A percentile compares a stretch with the other conserved stretches of the same genome.
These are phyloP conservation scores for Sitophilus oryzae DNA, from an alignment of 1,140 invertebrate species.

Conservation along the genomic window DNA sequence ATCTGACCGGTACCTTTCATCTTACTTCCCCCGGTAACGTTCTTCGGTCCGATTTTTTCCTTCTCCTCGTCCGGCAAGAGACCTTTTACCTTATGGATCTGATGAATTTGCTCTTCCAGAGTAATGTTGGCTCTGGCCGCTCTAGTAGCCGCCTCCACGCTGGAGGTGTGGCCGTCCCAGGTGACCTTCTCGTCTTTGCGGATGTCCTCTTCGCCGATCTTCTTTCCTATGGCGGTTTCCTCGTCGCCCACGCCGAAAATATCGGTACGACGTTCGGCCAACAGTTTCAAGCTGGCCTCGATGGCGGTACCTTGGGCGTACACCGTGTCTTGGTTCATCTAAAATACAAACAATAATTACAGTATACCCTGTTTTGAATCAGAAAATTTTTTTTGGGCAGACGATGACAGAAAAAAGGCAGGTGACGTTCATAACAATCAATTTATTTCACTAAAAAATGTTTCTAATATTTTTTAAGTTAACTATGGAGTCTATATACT, in stretches of 20 bases:
- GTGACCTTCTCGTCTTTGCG: conserved; percentile 85
- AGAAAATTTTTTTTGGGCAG: background rate
- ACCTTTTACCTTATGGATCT: conserved; percentile 94
- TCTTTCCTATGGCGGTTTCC: conserved; percentile 94
- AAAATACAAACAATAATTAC: conserved; percentile 5
- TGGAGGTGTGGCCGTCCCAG: conserved; percentile 98
- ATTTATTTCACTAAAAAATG: too few species aligned
- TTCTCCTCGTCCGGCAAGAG: conserved; percentile 90
- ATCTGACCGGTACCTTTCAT: background rate
- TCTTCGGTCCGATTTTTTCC: conserved; percentile 83
- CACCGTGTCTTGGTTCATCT: conserved; percentile 75
- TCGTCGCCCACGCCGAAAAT: conserved; percentile 99
- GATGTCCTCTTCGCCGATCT: conserved; percentile 93
- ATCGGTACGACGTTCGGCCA: conserved; percentile 98
- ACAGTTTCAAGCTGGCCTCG: conserved; percentile 88
- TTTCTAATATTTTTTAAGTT: too few species aligned
- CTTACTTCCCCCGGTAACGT: conserved; percentile 44
- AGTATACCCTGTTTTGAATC: background rate
- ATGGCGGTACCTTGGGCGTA: conserved; percentile 87
- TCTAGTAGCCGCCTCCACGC: conserved; percentile 83
- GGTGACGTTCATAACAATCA: too few species aligned
- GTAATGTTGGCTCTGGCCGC: conserved; percentile 93
- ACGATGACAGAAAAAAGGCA: too few species aligned
- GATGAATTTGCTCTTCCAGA: conserved; percentile 93
- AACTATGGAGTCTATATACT: too few species aligned